Conservation (phyloP, 2,888 invertebrate species). For the Geophilus truncorum region DNA sequence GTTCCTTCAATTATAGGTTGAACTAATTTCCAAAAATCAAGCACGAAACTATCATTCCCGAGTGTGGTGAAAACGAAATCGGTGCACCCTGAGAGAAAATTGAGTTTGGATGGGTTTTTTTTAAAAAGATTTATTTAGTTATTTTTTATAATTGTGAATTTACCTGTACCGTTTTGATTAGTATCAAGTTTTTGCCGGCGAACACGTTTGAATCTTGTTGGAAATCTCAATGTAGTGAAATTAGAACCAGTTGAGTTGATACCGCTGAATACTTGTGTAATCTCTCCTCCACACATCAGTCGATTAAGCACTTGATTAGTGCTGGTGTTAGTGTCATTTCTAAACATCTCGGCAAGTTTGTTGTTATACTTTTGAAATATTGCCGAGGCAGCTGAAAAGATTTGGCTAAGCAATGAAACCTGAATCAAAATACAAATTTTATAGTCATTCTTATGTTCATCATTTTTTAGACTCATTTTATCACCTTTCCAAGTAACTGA, state of each 20-base stretch:
- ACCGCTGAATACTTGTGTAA: background rate
- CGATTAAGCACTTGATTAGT: background rate
- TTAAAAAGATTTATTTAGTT: no score
- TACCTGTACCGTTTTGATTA: background rate
- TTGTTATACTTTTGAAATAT: background rate
- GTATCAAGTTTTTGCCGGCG: background rate
- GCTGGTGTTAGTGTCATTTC: no score
- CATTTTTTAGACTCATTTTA: no score
- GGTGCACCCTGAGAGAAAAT: background rate
- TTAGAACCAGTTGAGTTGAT: background rate
- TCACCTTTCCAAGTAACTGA: background rate
- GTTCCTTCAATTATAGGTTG: slow-evolving; percentile 9
- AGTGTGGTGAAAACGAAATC: background rate
- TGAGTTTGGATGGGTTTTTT: no score
- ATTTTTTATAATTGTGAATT: no score
- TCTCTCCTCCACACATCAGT: background rate
- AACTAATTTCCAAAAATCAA: background rate
- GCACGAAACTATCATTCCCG: background rate
- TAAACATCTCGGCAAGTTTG: background rate
- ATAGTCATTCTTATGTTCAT: no score
- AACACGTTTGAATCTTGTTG: background rate
- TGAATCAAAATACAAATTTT: background rate
- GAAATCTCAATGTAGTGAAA: background rate
- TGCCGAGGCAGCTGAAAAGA: background rate
- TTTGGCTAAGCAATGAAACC: background rate